Conservation (phyloP, 2,113 vertebrate genomes). For the Ophiodon elongatus region DNA sequence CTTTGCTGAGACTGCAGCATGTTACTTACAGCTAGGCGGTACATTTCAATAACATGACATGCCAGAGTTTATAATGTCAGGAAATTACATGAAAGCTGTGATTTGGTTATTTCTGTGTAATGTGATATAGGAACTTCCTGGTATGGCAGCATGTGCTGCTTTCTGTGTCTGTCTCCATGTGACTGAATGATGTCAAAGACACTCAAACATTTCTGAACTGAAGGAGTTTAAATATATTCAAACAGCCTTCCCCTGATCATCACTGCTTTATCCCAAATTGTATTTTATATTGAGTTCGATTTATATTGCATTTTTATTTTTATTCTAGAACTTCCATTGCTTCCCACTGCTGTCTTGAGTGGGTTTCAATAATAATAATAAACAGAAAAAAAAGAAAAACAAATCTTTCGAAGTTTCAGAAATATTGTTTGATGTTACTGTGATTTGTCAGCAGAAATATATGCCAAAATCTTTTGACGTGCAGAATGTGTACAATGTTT, state of each 20-base stretch:
- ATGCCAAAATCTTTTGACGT: not conserved
- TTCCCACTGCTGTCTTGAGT: not conserved
- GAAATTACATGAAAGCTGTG: conserved; percentile 13
- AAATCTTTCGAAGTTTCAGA: not conserved
- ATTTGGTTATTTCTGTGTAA: not conserved
- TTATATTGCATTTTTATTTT: not conserved
- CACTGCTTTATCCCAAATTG: not conserved
- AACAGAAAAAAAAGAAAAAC: not conserved
- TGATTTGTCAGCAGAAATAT: not conserved
- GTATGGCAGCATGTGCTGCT: not conserved
- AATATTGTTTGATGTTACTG: not conserved
- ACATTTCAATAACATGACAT: conserved; percentile 15
- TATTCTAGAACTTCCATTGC: not conserved
- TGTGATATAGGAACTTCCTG: not conserved
- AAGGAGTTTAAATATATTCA: conserved; percentile 3
- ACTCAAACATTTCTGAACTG: conserved; percentile 1
- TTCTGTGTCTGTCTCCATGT: conserved; percentile 3
- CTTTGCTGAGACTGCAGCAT: conserved; percentile 30
- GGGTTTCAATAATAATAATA: not conserved
- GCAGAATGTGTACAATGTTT: not conserved
- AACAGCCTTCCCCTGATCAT: not conserved
- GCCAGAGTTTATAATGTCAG: conserved; percentile 14
- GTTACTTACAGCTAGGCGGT: not conserved
- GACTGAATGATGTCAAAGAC: conserved; percentile 19
- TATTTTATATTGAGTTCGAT: not conserved